Conservation (phyloP, 1,140 invertebrate species). For the Hetaerina americana region DNA sequence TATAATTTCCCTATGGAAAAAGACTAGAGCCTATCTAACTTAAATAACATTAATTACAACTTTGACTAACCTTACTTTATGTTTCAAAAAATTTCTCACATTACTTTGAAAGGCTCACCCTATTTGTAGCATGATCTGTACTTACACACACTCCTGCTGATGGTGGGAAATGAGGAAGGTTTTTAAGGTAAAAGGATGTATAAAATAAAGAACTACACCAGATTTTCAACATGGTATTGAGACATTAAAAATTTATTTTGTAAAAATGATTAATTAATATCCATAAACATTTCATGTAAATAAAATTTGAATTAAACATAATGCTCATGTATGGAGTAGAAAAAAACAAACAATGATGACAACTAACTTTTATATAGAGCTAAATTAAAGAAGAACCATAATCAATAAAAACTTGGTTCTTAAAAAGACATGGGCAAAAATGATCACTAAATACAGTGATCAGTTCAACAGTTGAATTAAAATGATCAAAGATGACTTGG, state of each 20-base stretch:
- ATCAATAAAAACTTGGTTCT: background rate
- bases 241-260: conserved; percentile 18
- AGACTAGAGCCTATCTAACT: too few relatives aligned
- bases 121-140: too few relatives aligned
- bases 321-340: conserved; percentile 11
- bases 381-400: conserved; percentile 8
- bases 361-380: conserved; percentile 8
- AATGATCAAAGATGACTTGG: background rate
- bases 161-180: background rate
- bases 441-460: background rate
- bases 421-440: background rate
- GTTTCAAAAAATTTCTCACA: too few relatives aligned
- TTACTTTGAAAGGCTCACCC: too few relatives aligned
- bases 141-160: too few relatives aligned
- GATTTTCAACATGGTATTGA: conserved; percentile 14
- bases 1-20: too few relatives aligned
- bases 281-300: conserved; percentile 17
- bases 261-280: conserved; percentile 17
- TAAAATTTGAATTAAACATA: conserved; percentile 14
- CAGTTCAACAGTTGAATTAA: conserved; percentile 2
- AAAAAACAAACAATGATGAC: conserved; percentile 9
- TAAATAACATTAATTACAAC: too few relatives aligned
- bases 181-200: background rate
- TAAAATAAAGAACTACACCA: conserved; percentile 13
- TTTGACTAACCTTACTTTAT: too few relatives aligned